Conservation (phyloP, 30 jellyfish, hydroid and myxozoan genomes). For the Pseudorhiza aurosa region DNA sequence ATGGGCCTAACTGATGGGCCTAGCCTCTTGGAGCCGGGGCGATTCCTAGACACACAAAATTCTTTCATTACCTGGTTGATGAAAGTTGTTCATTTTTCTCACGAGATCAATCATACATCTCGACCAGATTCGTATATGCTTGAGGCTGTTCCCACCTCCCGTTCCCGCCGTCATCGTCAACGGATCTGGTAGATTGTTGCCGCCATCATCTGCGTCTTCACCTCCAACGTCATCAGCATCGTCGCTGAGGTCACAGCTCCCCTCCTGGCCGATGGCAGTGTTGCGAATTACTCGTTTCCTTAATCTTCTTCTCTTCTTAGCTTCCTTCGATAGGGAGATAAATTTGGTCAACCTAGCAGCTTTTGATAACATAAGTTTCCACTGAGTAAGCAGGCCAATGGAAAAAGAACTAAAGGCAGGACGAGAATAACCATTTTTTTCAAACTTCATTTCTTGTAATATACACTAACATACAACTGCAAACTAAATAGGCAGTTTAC, state of each 20-base stretch:
- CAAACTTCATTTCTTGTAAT: too few species aligned
- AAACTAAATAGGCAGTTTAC: too few species aligned
- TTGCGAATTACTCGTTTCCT: not conserved
- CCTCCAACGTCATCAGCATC: constrained; percentile 20
- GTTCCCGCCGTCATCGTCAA: not conserved
- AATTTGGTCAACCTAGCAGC: too few species aligned
- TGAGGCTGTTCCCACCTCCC: constrained; percentile 10
- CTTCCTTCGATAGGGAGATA: not conserved
- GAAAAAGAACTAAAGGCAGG: too few species aligned
- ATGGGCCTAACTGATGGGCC: too few species aligned
- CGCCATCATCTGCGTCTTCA: constrained; percentile 1
- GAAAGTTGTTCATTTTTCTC: constrained; percentile 43
- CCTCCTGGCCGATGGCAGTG: not conserved
- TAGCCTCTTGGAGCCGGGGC: too few species aligned
- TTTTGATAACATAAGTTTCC: too few species aligned
- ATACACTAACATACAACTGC: too few species aligned
- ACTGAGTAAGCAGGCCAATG: too few species aligned
- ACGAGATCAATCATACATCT: constrained; percentile 56
- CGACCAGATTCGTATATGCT: constrained; percentile 55
- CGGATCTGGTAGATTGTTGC: not conserved
- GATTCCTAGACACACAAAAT: too few species aligned
- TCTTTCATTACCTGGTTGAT: constrained; percentile 46
- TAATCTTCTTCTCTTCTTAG: not conserved
- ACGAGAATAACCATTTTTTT: too few species aligned
- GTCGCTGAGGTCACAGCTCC: not conserved